Conservation (phyloP, 2,888 invertebrate genomes). For the Hylaea fasciaria region DNA sequence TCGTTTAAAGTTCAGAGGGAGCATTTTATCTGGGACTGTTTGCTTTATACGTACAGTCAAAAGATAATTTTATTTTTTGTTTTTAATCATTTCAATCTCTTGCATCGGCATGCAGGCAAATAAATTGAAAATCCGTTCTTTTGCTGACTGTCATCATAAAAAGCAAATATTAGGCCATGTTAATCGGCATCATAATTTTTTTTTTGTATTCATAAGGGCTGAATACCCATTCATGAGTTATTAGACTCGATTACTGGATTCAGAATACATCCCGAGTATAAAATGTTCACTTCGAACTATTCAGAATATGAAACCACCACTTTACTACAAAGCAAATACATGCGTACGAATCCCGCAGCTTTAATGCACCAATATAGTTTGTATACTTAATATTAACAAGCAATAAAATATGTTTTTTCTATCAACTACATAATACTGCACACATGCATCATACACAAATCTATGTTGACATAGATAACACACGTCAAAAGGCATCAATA, state of each 20-base stretch:
- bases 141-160: no score
- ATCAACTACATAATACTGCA: constrained; percentile 75
- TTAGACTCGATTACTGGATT: no score
- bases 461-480: constrained; percentile 76
- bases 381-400: constrained; percentile 47
- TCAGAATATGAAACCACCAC: constrained; percentile 6
- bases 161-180: no score
- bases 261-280: no score
- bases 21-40: constrained; percentile 5
- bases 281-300: constrained; percentile 19
- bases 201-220: no score
- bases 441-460: constrained; percentile 68
- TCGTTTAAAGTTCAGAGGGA: constrained; percentile 8
- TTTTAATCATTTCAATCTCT: no score
- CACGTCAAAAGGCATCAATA: constrained; percentile 47
- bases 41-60: no score
- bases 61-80: no score
- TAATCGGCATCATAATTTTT: no score
- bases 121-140: background rate
- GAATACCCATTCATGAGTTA: no score
- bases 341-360: constrained; percentile 33
- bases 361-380: constrained; percentile 40
- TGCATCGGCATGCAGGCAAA: background rate
- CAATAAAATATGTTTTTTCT: constrained; percentile 54
- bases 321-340: constrained; percentile 36